Evolutionary conservation across 2,113 vertebrate genomes (phyloP), one percentile per base, ranked within the genome.

Genomic region (Mesembrinibis cayennensis): DNA sequence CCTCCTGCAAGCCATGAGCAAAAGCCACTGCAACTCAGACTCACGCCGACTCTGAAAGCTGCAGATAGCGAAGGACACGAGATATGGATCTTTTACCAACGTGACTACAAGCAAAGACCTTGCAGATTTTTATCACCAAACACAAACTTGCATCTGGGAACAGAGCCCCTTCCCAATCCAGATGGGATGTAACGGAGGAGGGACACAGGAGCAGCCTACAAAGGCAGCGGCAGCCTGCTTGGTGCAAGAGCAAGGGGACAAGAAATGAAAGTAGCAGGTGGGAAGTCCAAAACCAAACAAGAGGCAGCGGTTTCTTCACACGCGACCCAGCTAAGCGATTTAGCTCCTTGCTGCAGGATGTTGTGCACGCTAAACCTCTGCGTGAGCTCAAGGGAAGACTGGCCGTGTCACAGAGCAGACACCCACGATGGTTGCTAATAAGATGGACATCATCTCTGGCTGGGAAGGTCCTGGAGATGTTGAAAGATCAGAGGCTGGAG

Each of bases 251-350:
- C 21, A 56, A 73, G 34, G 18, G 16, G 66, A 34, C 6, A 47
- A 69, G 32, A 77, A 72, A 62, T 13, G 76, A 89, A 89, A 89
- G 70, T 25, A 77, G 63, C 86, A 86, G 86, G 52, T 72, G 63
- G 36, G 11, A 49, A 76, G 32, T 50, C 56, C 69, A 38, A 92
- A 85, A 76, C 40, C 81, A 67, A 77, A 44, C 16, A 21, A 40
- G 52, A 82, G 25, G 27, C 58, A 25, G 63, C 1, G 2, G 45
- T 77, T 86, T 82, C 74, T 77, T 86, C 85, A 66, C 50, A 12
- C 20, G 27, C 0, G 0, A 66, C 30, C 58, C 69, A 61, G 76
- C 30, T 26, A 16, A 20, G 73, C 0, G 0, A 50, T 59, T 47
- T 16, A 67, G 52, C 52, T 62, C 65, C 81, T 71, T 15, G 13